Evolutionary conservation across 2,113 vertebrate species (phyloP).

Genomic region (Atractosteus spatula): DNA sequence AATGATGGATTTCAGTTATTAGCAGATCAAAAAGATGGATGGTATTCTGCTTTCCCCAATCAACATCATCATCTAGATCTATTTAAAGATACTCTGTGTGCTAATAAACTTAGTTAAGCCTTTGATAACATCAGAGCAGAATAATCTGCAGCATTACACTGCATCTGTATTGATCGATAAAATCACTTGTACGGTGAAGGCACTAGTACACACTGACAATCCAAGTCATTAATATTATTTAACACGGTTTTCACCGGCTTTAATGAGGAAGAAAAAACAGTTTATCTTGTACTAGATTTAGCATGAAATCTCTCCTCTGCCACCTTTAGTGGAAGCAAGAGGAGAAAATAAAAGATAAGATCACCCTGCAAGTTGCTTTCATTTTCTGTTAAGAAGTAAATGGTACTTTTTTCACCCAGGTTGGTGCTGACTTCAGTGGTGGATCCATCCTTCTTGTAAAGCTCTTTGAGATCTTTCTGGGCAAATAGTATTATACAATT

Average conservation of each 20-base stretch:
- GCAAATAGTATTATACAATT: no score
- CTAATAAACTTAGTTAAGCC: constrained; percentile 98
- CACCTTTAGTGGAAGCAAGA: not conserved
- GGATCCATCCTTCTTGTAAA: no score
- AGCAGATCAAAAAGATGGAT: constrained; percentile 99
- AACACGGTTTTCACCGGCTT: constrained; percentile 81
- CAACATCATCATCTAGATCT: constrained; percentile 99
- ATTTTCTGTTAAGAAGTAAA: not conserved
- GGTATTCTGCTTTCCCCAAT: constrained; percentile 87
- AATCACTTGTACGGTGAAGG: constrained; percentile 88
- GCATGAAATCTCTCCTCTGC: not conserved
- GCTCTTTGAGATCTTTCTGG: no score
- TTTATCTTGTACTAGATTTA: constrained; percentile 49
- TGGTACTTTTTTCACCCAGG: no score
- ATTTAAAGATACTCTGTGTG: constrained; percentile 91
- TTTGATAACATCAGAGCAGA: constrained; percentile 91
- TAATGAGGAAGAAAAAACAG: constrained; percentile 91
- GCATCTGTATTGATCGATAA: constrained; percentile 91
- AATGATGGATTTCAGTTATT: constrained; percentile 99
- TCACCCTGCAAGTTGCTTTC: not conserved
- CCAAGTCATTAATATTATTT: constrained; percentile 99
- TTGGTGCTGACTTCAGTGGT: no score
- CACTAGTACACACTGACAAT: constrained; percentile 89
- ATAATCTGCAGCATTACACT: constrained; percentile 79
- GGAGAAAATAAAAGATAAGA: not conserved